Conservation (phyloP, 2,888 invertebrate species). For the Holacanthella duospinosa region DNA sequence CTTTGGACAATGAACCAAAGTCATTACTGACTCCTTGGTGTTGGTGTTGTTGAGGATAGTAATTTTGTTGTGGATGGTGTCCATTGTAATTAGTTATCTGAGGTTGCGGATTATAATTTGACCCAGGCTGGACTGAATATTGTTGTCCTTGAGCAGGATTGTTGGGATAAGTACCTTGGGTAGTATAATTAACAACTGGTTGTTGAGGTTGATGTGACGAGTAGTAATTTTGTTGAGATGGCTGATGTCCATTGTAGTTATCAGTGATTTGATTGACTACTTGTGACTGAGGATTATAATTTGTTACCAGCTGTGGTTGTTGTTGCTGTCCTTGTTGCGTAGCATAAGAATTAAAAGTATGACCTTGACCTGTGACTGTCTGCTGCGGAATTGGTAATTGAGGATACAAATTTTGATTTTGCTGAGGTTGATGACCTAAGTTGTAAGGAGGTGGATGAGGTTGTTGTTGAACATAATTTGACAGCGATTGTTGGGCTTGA, state of each 20-base stretch:
- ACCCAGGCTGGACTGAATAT: too few relatives aligned
- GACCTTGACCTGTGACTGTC: background rate
- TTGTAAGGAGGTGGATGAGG: background rate
- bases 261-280: background rate
- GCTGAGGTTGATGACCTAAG: background rate
- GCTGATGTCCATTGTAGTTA: constrained; percentile 15
- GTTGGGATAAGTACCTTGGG: background rate
- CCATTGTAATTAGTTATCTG: constrained; percentile 18
- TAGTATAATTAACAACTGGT: background rate
- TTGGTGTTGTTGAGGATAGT: constrained; percentile 3
- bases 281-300: too few relatives aligned
- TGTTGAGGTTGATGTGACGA: background rate
- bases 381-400: background rate
- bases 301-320: too few relatives aligned
- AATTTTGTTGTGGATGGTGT: constrained; percentile 14
- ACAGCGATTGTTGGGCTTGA: background rate
- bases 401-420: background rate
- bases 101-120: constrained; percentile 37
- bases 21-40: constrained; percentile 27
- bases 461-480: background rate
- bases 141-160: constrained; percentile 36
- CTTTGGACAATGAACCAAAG: constrained; percentile 46
- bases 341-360: too few relatives aligned
- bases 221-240: constrained; percentile 20
- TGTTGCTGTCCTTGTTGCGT: constrained; percentile 5